A percentile compares a stretch with the other conserved stretches of the same genome.
Conservation (phyloP, 2,888 invertebrate genomes). For the Brenthis ino region DNA sequence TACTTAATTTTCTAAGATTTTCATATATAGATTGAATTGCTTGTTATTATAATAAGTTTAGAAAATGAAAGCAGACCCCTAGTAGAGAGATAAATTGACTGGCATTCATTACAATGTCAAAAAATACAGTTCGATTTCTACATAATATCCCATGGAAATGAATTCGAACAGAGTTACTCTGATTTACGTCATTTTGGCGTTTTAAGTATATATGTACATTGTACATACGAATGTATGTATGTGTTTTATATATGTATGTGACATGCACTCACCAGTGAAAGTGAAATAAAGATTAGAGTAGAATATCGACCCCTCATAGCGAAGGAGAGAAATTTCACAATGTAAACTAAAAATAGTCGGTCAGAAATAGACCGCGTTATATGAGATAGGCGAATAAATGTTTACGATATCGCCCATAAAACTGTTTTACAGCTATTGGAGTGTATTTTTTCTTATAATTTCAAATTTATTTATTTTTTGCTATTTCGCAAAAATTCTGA, state of each 20-base stretch:
- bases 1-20: too few relatives aligned
- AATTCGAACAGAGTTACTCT: too few relatives aligned
- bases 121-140: too few relatives aligned
- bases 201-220: too few relatives aligned
- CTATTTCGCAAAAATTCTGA: conserved; percentile 11
- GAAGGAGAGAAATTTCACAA: conserved; percentile 36
- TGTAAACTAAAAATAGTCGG: conserved; percentile 11
- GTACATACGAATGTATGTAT: neutral
- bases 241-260: neutral
- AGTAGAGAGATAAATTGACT: too few relatives aligned
- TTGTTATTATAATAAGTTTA: too few relatives aligned
- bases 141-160: too few relatives aligned
- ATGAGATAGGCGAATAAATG: conserved; percentile 40
- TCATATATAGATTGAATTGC: too few relatives aligned
- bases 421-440: conserved; percentile 58
- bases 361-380: conserved; percentile 6
- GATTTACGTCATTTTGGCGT: too few relatives aligned
- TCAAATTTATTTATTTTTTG: neutral
- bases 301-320: neutral
- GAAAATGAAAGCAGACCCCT: too few relatives aligned
- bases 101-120: too few relatives aligned
- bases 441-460: conserved; percentile 33
- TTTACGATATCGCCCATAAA: conserved; percentile 61
- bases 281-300: neutral
- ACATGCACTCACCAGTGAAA: conserved; percentile 8